phyloP scores from a whole-genome alignment of 1,140 invertebrate genomes.

The Helicoverpa armigera region DNA sequence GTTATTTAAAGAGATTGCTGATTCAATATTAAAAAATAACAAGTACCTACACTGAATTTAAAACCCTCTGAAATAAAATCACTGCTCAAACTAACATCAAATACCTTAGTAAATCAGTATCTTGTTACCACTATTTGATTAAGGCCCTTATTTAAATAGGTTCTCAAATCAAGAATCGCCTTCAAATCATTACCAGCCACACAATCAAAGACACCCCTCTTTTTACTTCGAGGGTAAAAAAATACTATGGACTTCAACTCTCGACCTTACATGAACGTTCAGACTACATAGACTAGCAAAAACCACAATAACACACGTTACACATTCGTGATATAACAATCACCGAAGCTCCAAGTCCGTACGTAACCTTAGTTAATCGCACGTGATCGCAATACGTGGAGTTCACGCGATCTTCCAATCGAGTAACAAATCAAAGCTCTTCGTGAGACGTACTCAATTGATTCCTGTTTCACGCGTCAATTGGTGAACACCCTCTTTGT shows the following conservation, averaged over 20 bases:
- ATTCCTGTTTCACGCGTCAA: not conserved
- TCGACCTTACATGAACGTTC: not conserved
- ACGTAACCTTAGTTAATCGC: not conserved
- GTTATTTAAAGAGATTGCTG: no score
- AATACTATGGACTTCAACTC: not conserved
- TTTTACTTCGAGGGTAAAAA: no score
- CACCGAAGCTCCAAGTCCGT: not conserved
- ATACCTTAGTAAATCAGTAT: no score
- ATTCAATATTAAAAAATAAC: no score
- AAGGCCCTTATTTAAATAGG: no score
- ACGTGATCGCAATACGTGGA: not conserved
- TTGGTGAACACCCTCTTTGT: not conserved
- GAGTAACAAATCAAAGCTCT: not conserved
- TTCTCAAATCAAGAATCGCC: no score
- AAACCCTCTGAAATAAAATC: no score
- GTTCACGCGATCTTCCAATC: conserved; percentile 15
- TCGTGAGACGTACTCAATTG: conserved; percentile 8
- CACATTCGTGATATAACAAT: not conserved
- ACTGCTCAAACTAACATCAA: no score
- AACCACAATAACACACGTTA: not conserved
- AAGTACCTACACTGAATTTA: no score
- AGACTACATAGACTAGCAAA: not conserved
- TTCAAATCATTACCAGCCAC: no score
- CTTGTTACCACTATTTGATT: no score
- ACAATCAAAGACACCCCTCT: no score